Evolutionary conservation across 2,888 invertebrate genomes (phyloP).

Genomic region (Zelleria hepariella): DNA sequence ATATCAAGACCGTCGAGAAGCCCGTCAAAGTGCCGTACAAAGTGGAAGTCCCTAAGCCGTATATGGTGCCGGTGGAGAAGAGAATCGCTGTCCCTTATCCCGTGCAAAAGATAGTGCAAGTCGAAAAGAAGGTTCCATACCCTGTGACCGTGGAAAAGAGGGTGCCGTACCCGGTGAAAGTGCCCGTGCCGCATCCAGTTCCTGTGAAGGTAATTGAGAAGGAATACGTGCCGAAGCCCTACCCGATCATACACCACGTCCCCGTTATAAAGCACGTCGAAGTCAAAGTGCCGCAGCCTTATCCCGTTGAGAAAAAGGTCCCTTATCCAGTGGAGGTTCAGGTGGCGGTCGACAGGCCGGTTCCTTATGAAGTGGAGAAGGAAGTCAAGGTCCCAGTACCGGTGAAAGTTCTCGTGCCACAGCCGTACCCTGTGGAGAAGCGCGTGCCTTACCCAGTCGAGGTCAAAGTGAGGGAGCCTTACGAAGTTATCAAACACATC

Average conservation of each 20-base stretch:
- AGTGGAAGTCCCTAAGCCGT: slow-evolving; percentile 72
- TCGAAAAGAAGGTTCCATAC: slow-evolving; percentile 43
- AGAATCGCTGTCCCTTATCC: slow-evolving; percentile 46
- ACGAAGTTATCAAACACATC: slow-evolving; percentile 56
- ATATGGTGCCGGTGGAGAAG: slow-evolving; percentile 57
- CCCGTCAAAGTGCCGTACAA: slow-evolving; percentile 66
- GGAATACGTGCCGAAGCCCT: slow-evolving; percentile 61
- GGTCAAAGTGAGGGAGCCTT: slow-evolving; percentile 56
- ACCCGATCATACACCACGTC: slow-evolving; percentile 57
- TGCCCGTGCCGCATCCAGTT: slow-evolving; percentile 42
- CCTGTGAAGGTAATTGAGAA: slow-evolving; percentile 67
- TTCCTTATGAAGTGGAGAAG: slow-evolving; percentile 35
- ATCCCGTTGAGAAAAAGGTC: slow-evolving; percentile 50
- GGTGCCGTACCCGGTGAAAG: slow-evolving; percentile 56
- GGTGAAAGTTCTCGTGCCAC: slow-evolving; percentile 33
- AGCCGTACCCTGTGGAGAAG: slow-evolving; percentile 58
- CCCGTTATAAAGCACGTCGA: slow-evolving; percentile 51
- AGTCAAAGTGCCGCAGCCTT: slow-evolving; percentile 57
- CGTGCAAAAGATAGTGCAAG: slow-evolving; percentile 29
- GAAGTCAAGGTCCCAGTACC: slow-evolving; percentile 31
- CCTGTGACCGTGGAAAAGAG: slow-evolving; percentile 59
- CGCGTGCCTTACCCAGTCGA: slow-evolving; percentile 63
- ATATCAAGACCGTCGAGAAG: slow-evolving; percentile 74
- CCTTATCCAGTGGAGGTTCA: slow-evolving; percentile 55
- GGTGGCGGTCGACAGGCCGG: slow-evolving; percentile 47